Base-by-base conservation (phyloP, 2,797 vertebrate species). In the Pipistrellus nathusii region DNA sequence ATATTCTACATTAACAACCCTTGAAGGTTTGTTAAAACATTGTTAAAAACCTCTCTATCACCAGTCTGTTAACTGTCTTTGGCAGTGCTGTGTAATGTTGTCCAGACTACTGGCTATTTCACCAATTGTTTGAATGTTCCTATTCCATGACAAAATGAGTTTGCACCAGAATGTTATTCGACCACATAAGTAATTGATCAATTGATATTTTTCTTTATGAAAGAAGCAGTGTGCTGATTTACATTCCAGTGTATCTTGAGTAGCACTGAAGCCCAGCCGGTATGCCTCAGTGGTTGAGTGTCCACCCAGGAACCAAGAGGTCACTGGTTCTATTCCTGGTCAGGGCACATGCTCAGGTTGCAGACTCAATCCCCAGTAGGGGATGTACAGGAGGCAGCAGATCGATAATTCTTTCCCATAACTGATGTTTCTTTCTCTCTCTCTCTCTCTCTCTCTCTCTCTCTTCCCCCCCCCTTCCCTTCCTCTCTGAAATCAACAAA, bases 11-110 rank as follows among this genome's bases (percentile, higher is more conserved):
- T 10, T 72, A 72, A 86, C 20, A 86, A 55, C 46, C 25, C 55
- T n/a, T 82, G 32, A 53, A 44, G 83, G 46, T 78, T 57, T 38
- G 3, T 57, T 91, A 51, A 77, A 93, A 86, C 32, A 73, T 3
- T 78, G 59, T 41, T 92, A 62, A 88, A 69, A 11, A 76, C 17
- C 44, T 80, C n/a, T 91, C n/a, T 53, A 78, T 55, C 51, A 86
- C 25, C 11, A 11, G 35, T 85, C 30, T 78, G 32, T 41, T 84
- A 88, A 88, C 17, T 51, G 27, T 75, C 62, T 71, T 57, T 77
- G 20, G 8, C 35, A 89, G 10, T 64, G 9, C 15, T 71, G n/a
- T 23, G 88, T 82, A 71, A 86, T 86, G 66, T 68, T 84, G 41
- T 76, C 20, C 20, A 73, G 78, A 85, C 4, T 30, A 95, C 75